Base-by-base conservation (phyloP, 2,888 invertebrate genomes). In the Linnaemya tessellans region DNA sequence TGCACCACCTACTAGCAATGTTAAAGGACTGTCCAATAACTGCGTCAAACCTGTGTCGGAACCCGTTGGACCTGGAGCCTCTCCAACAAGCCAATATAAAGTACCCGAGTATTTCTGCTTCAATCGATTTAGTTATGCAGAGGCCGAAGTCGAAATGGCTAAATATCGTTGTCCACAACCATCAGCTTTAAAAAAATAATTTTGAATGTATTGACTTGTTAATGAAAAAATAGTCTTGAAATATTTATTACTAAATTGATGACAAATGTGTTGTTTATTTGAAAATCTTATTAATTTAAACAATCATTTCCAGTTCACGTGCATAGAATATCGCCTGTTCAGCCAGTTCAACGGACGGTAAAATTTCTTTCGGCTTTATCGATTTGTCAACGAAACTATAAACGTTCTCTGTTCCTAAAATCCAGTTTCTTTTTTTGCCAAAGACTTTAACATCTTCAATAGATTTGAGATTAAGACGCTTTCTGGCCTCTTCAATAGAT, bases 251-350 rank as follows among this genome's bases (percentile, higher is more conserved):
- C 58, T 82, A 75, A 64, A 75, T 62, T 18, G 65, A 75, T 58
- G 35, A 68, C 82, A 74, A 60, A 56, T 67, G 10, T 60, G 58
- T 13, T 22, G 51, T 68, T 60, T 81, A 65, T 74, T 75, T 18
- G 60, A 65, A 30, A 70, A 11, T 25, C 38, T 9, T 35, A 22
- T 18, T 38, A 13, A 20, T 68, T 71, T 96, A 99, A 85, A 99
- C 99, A 94, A 99, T 99, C 98, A 98, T 99, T 94, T 99, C 99
- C 88, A 99, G 94, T 94, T 99, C 99, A 90, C 97, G 95, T 3
- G 99, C 99, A 93, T 99, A 99, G 91, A 97, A 98, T 88, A 99
- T 97, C 20, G 98, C 97, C 92, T 99, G 98, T 90, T 97, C 96
- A 0, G 98, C 98, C 43, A 99, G 94, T 90, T 98, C 97, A 41